phyloP scores from a whole-genome alignment of 1,140 invertebrate species.

The Polyergus mexicanus region DNA sequence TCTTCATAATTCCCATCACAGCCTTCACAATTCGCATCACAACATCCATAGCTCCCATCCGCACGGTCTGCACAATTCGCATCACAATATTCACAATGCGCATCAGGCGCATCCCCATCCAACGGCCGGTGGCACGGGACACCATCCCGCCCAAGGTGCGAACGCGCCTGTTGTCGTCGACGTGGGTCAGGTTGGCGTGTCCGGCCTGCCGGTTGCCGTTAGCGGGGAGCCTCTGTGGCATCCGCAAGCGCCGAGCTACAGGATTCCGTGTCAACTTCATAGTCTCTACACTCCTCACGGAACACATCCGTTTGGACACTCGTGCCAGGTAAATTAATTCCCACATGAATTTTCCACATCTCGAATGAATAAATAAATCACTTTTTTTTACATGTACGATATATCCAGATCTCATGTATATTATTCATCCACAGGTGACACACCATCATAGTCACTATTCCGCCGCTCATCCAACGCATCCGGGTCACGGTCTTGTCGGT shows the following conservation, averaged over 20 bases:
- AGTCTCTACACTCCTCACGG: constrained; percentile 81
- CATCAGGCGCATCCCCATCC: constrained; percentile 81
- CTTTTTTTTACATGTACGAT: neutral
- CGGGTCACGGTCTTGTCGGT: constrained; percentile 81
- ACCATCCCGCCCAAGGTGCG: constrained; percentile 82
- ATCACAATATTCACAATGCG: constrained; percentile 79
- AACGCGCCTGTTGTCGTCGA: constrained; percentile 83
- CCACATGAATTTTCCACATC: no score
- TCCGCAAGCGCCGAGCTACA: constrained; percentile 82
- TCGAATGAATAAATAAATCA: neutral
- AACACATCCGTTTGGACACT: constrained; percentile 83
- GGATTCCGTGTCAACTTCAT: constrained; percentile 83
- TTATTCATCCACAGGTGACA: constrained; percentile 75
- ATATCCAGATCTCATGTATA: neutral
- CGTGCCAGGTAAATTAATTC: constrained; percentile 79
- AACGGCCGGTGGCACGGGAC: constrained; percentile 78
- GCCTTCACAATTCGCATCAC: constrained; percentile 79
- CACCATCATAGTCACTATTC: constrained; percentile 83
- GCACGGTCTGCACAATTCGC: constrained; percentile 73
- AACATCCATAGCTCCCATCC: constrained; percentile 78
- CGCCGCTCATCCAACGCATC: constrained; percentile 79
- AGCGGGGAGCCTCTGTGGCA: constrained; percentile 83
- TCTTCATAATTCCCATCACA: constrained; percentile 77
- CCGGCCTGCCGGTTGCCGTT: constrained; percentile 82
- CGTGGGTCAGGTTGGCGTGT: constrained; percentile 83